These are phyloP conservation scores for Hymenochirus boettgeri DNA, from an alignment of 2,113 vertebrate genomes.

Conservation along the genomic window DNA sequence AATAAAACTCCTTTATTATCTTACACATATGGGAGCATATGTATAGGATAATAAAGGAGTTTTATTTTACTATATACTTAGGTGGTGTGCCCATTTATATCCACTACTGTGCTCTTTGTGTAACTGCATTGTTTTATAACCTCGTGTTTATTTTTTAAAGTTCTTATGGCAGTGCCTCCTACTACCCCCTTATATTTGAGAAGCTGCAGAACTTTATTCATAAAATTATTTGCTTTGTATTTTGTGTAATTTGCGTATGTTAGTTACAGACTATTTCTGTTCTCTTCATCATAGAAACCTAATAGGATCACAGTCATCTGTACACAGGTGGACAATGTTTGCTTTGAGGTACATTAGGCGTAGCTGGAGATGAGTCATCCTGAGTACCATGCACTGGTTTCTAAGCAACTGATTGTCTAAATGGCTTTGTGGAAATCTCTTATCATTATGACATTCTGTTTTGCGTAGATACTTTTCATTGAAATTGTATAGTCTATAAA, in stretches of 20 bases:
- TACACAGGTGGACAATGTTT: conserved; percentile 43
- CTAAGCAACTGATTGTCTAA: conserved; percentile 45
- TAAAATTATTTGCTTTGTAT: conserved; percentile 3
- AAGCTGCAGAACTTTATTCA: not conserved
- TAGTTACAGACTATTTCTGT: conserved; percentile 12
- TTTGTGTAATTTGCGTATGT: not conserved
- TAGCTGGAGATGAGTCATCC: conserved; percentile 45
- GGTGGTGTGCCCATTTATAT: too few species aligned
- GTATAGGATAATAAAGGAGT: too few species aligned
- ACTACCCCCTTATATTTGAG: not conserved
- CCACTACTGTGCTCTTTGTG: too few species aligned
- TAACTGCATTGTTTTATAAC: too few species aligned
- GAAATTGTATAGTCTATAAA: conserved; percentile 2
- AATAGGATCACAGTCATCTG: conserved; percentile 38
- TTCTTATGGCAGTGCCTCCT: not conserved
- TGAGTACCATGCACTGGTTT: conserved; percentile 37
- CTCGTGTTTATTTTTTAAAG: too few species aligned
- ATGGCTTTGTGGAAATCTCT: conserved; percentile 34
- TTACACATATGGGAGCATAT: too few species aligned
- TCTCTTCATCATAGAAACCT: conserved; percentile 4
- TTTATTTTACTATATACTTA: too few species aligned
- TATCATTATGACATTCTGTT: conserved; percentile 34
- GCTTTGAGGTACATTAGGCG: conserved; percentile 24
- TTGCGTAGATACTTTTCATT: conserved; percentile 45
- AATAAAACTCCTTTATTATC: too few species aligned